Evolutionary conservation across 92 coral and sea anemone genomes (phyloP).

Genomic region (Actinostola sp.): DNA sequence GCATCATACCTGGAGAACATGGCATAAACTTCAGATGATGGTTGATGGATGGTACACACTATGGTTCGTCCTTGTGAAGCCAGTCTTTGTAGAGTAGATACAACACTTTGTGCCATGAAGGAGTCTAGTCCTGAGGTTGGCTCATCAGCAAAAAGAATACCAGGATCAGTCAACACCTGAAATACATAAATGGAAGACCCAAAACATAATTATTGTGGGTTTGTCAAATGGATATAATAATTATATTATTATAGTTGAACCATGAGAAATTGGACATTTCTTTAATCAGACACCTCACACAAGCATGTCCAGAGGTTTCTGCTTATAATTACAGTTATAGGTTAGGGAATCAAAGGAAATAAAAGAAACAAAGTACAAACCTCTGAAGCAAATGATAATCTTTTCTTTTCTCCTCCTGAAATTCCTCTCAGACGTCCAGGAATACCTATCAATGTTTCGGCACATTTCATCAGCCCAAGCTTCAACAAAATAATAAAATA

Average conservation of each 20-base stretch:
- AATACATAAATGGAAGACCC: too few relatives aligned
- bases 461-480: conserved; percentile 84
- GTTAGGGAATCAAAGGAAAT: too few relatives aligned
- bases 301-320: too few relatives aligned
- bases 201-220: too few relatives aligned
- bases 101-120: conserved; percentile 78
- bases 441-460: conserved; percentile 81
- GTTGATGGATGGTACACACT: conserved; percentile 91
- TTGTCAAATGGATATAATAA: background rate
- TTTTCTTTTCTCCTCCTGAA: conserved; percentile 94
- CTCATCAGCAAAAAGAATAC: conserved; percentile 87
- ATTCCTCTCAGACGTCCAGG: conserved; percentile 87
- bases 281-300: too few relatives aligned
- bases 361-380: conserved; percentile 32
- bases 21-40: conserved; percentile 92
- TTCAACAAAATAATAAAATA: background rate
- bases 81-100: conserved; percentile 77
- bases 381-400: conserved; percentile 96
- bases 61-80: conserved; percentile 85
- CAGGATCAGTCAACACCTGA: conserved; percentile 74
- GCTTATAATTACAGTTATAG: background rate
- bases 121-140: conserved; percentile 93
- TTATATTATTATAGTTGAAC: too few relatives aligned
- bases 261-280: too few relatives aligned
- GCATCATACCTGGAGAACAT: conserved; percentile 89